Conservation (phyloP, 2,797 vertebrate genomes). For the Eulemur coronatus region DNA sequence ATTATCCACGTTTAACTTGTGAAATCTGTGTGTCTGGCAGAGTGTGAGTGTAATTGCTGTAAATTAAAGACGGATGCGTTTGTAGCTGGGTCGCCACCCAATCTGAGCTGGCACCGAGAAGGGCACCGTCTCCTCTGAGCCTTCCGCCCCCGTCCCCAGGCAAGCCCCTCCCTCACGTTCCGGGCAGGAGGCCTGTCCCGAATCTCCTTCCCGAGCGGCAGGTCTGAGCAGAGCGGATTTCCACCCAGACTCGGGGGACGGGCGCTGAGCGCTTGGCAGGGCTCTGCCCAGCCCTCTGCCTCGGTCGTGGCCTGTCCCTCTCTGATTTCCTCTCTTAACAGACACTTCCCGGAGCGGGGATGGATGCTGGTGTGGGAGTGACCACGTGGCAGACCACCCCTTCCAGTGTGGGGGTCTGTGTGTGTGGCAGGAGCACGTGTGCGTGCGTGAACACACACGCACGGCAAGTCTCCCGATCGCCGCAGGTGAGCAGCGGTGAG, state of each 20-base stretch:
- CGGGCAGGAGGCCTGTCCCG: accelerated
- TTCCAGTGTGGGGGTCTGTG: too few species aligned
- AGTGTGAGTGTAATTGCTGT: slow-evolving; percentile 71
- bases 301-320: neutral
- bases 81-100: slow-evolving; percentile 62
- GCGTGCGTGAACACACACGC: too few species aligned
- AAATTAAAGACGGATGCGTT: slow-evolving; percentile 60
- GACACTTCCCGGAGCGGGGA: neutral
- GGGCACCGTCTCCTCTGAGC: neutral
- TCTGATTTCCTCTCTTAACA: too few species aligned
- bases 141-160: accelerated
- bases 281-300: too few species aligned
- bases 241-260: neutral
- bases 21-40: slow-evolving; percentile 78
- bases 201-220: neutral
- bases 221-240: neutral
- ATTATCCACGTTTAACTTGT: slow-evolving; percentile 78
- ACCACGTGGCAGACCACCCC: accelerated
- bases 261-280: accelerated
- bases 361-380: neutral
- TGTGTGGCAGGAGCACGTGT: too few species aligned
- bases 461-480: neutral
- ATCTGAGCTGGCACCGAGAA: neutral
- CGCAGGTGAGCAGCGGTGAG: neutral
- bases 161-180: neutral